phyloP scores from a whole-genome alignment of 2,797 vertebrate species.

The Agapornis canus region DNA sequence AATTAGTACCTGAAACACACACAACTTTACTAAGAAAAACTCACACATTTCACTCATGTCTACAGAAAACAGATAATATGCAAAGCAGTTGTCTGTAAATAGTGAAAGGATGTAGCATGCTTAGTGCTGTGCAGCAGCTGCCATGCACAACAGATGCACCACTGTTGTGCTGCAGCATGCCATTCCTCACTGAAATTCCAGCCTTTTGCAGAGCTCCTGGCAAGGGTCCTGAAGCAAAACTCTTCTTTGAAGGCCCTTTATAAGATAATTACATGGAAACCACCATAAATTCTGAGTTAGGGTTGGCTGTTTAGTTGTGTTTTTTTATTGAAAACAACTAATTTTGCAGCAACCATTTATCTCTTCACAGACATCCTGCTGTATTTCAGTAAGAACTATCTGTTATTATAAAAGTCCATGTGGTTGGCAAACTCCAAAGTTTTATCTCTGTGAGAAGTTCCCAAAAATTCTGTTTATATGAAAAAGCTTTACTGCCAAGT shows the following conservation, averaged over 20 bases:
- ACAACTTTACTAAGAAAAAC: neutral
- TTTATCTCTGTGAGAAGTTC: neutral
- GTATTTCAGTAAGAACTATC: neutral
- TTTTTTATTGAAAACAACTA: neutral
- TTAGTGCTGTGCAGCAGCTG: slow-evolving; percentile 28
- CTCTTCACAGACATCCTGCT: neutral
- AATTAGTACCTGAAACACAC: neutral
- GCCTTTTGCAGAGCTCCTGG: slow-evolving; percentile 37
- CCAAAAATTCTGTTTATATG: neutral
- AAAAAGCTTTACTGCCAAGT: neutral
- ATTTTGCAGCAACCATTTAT: neutral
- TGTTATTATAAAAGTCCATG: neutral
- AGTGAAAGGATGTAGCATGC: neutral
- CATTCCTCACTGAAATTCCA: slow-evolving; percentile 60
- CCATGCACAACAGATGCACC: neutral
- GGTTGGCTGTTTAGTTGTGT: neutral
- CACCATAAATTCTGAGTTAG: neutral
- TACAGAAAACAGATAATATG: neutral
- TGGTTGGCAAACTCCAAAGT: neutral
- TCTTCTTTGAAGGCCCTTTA: slow-evolving; percentile 9
- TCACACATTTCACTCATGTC: neutral
- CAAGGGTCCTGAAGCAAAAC: slow-evolving; percentile 21
- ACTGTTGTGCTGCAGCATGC: neutral
- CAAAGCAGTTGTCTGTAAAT: neutral
- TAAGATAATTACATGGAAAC: neutral